A percentile compares a stretch with the other conserved stretches of the same genome.
phyloP scores from a whole-genome alignment of 2,113 vertebrate species.

The Stegostoma tigrinum region DNA sequence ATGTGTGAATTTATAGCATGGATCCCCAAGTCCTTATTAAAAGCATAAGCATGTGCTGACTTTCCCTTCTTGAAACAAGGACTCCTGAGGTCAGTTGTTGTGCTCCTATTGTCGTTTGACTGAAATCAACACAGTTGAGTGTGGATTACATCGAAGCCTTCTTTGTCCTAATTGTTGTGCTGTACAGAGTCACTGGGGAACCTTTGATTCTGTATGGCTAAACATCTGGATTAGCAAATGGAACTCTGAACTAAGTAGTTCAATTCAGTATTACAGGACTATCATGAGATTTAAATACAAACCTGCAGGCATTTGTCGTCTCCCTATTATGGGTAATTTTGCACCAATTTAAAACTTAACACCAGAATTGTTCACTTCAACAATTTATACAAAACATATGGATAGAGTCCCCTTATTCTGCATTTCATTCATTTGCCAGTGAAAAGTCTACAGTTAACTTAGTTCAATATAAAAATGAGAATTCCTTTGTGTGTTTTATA shows the following conservation, averaged over 20 bases:
- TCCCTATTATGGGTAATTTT: constrained; percentile 5
- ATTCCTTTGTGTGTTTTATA: background rate
- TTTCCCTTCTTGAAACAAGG: background rate
- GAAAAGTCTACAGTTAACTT: background rate
- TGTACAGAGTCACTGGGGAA: background rate
- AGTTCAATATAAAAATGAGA: background rate
- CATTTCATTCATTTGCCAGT: background rate
- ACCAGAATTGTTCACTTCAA: background rate
- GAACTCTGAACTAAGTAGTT: background rate
- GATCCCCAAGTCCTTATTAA: background rate
- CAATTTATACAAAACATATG: background rate
- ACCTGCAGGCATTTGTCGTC: background rate
- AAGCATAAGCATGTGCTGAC: background rate
- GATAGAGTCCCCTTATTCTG: background rate
- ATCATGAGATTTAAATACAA: background rate
- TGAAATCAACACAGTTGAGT: background rate
- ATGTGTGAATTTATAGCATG: background rate
- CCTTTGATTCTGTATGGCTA: background rate
- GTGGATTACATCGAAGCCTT: background rate
- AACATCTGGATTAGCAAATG: background rate
- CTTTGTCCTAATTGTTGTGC: background rate
- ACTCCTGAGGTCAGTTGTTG: background rate
- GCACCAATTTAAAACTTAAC: background rate
- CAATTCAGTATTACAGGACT: background rate
- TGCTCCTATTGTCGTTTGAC: background rate